Base-by-base conservation (phyloP, 2,113 vertebrate genomes). In the Oxyura jamaicensis region DNA sequence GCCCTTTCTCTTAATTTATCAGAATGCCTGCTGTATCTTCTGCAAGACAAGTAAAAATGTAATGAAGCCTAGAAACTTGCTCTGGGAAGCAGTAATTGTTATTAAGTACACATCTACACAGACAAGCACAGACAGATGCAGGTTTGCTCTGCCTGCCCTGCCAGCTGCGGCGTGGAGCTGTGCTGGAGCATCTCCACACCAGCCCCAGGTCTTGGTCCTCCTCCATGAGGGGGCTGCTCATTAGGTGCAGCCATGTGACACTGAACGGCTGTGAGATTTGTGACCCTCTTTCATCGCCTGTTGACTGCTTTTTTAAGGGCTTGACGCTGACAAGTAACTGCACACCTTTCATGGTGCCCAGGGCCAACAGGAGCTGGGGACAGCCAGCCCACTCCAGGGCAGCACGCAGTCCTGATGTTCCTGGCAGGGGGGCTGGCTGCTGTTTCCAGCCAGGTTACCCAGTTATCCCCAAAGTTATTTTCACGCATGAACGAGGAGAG, bases 1-100 rank as follows among this genome's bases (percentile, higher is more conserved):
- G 25, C 39, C 29, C 35, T 68, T 86, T 95, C 73, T 90, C 65
- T 67, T 83, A 33, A 90, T 93, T 88, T 79, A 84, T 90, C 88
- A 94, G n/a, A 59, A 46, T 0, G 0, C 56, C 39, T 91, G 52
- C 73, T 84, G 35, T 59, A 48, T 56, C 35, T 31, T 28, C 39
- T 81, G 83, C 46, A 93, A 94, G 83, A 72, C 76, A 88, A 74
- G 42, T 48, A 6, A 93, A 94, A 94, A 60, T 28, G 78, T 41
- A 91, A 86, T 18, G 25, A 93, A 93, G 66, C 48, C 33, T 36
- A 84, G 85, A 88, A 74, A 78, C 39, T 75, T 53, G 33, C 83
- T 84, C 62, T 53, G 56, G 69, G 83, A 94, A 94, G 83, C 82
- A 83, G n/a, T 52, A 63, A n/a, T 0, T 0, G 88, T 91, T 95